Conservation (phyloP, 2,888 invertebrate genomes). For the Arctia plantaginis region DNA sequence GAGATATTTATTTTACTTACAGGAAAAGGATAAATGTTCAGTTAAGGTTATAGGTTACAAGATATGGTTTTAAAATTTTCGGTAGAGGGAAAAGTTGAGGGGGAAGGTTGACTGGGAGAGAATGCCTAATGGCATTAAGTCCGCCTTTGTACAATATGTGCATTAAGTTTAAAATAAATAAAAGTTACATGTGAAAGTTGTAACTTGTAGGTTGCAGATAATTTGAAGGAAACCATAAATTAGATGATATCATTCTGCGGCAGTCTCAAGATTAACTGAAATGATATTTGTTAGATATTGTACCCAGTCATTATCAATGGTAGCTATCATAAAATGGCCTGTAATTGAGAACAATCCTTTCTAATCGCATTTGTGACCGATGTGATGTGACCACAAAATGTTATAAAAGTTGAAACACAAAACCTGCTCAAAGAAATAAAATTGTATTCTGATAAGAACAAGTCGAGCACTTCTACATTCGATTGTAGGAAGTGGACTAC, state of each 20-base stretch:
- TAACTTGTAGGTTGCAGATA: slow-evolving; percentile 11
- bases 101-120: too few species aligned
- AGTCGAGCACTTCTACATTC: neutral
- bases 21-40: neutral
- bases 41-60: neutral
- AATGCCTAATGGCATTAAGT: too few species aligned
- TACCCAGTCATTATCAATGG: slow-evolving; percentile 15
- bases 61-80: neutral
- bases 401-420: neutral
- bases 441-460: neutral
- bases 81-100: too few species aligned
- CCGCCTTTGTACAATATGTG: too few species aligned
- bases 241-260: slow-evolving; percentile 22
- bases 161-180: too few species aligned
- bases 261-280: slow-evolving; percentile 20
- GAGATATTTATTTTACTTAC: too few species aligned
- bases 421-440: neutral
- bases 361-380: slow-evolving; percentile 4
- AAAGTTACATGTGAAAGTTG: slow-evolving; percentile 18
- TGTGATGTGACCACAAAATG: neutral
- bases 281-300: slow-evolving; percentile 17
- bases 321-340: slow-evolving; percentile 10
- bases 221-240: slow-evolving; percentile 26
- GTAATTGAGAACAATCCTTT: slow-evolving; percentile 11
- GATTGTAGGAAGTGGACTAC: neutral